Percentiles rank a stretch among this genome's conserved stretches.
Conservation (phyloP, 2,113 vertebrate genomes). For the Forbesichthys papilliferus region DNA sequence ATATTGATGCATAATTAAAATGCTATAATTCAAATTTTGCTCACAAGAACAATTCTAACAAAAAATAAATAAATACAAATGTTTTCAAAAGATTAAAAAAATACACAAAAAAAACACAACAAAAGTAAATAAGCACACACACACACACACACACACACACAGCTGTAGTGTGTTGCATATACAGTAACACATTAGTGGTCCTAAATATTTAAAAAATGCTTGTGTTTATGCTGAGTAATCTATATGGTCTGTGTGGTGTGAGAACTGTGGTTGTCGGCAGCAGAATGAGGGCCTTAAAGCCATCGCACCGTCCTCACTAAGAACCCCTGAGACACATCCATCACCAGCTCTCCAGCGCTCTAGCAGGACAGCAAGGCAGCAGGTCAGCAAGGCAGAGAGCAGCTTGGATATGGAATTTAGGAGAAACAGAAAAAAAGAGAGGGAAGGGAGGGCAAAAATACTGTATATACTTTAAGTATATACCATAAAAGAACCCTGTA, state of each 20-base stretch:
- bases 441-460: neutral
- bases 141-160: no score
- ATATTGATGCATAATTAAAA: no score
- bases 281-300: conserved; percentile 21
- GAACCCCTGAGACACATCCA: conserved; percentile 47
- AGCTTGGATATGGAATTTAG: conserved; percentile 12
- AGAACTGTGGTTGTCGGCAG: conserved; percentile 4
- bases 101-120: no score
- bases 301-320: conserved; percentile 34
- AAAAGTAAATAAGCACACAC: no score
- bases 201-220: no score
- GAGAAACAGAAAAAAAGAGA: conserved; percentile 10
- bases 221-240: conserved; percentile 1
- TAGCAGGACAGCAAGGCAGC: conserved; percentile 28
- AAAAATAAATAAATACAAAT: no score
- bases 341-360: conserved; percentile 50
- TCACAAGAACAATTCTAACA: no score
- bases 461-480: neutral
- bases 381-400: conserved; percentile 38
- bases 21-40: no score
- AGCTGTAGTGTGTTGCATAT: no score
- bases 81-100: no score
- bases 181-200: no score
- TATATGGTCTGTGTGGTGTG: conserved; percentile 9
- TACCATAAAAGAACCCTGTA: neutral